Base-by-base conservation (phyloP, 2,888 invertebrate genomes). In the Flexamia atlantica region DNA sequence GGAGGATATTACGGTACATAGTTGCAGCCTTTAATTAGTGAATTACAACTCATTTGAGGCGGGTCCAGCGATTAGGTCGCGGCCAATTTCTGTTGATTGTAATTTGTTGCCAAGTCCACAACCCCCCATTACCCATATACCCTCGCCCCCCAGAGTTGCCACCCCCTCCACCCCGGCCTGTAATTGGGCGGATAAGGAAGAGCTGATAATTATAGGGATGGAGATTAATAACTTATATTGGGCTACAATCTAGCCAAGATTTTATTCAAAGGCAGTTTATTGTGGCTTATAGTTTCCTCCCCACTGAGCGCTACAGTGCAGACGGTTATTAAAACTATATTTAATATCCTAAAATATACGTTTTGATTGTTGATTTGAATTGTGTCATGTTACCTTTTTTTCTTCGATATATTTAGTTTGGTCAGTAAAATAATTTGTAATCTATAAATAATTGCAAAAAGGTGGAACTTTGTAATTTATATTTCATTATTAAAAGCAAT, bases 191-290 rank as follows among this genome's bases (percentile, higher is more conserved):
- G 64, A 57, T 57, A 20, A 28, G 64, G 64, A 64, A 30, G 64
- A 64, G 64, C 64, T 5, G 64, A 14, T 64, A 64, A 64, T 64
- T 1, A 30, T 30, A 64, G 64, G 64, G 64, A 10, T n/a, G 17
- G 28, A 64, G 64, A 64, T 64, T 64, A 64, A 64, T 64, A 64
- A 64, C 28, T 57, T 28, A 28, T 64, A 64, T 23, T 28, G 64
- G 57, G 64, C 28, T 30, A 64, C 64, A 64, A 28, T 28, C 64
- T 20, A 64, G 64, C 30, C 3, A 17, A 30, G 28, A 64, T 64
- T 64, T 64, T 64, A 64, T 30, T 28, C 12, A 64, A 46, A 64
- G 64, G 28, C 64, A 30, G 30, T 64, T 64, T 64, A 64, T 28
- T 28, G 30, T 28, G 64, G 28, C 30, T 30, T 17, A 64, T 3